Evolutionary conservation across 2,888 invertebrate species (phyloP), one percentile per base, ranked within the genome.

Genomic region (Teleiodes luculella): DNA sequence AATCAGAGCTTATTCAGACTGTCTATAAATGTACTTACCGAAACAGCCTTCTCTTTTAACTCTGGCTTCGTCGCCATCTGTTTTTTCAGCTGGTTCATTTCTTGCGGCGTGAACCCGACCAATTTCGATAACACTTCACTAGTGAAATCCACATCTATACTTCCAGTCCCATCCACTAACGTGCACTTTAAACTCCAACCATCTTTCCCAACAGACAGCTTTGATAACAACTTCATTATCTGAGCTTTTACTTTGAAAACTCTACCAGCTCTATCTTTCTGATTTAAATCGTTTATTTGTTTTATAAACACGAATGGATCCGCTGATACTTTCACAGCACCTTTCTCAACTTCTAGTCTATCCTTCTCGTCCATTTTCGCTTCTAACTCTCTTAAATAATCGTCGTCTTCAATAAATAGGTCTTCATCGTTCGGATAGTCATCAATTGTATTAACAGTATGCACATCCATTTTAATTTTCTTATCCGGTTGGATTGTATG

Each of bases 141-240:
- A 0, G 92, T 86, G 52, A 94, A 89, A 14, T 86, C 83, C 1
- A 91, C 91, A 49, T 91, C 86, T 13, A 93, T 60, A 50, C 75
- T 83, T 1, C 90, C 92, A 4, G 91, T 91, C 14, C 85, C 88
- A 72, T 94, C 94, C 6, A 85, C 83, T 46, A 94, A 76, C 7
- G 85, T 88, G 57, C 92, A 92, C 53, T 84, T 87, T 28, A 93
- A 76, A 65, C 83, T 83, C 91, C 92, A 93, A 0, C 76, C 80
- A 0, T 85, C 79, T 58, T 90, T 88, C 11, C 82, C 80, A 1
- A 92, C 86, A 0, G 84, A 80, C 57, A 94, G 72, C 65, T 92
- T 92, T 5, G 91, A 90, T 5, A 91, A 64, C 13, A 93, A 71
- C 49, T 78, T 83, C 66, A 90, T 82, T 53, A 93, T 90, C 67